Evolutionary conservation across 2,888 invertebrate species (phyloP), one percentile per base, ranked within the genome.

Genomic region (Torymus tubicola): DNA sequence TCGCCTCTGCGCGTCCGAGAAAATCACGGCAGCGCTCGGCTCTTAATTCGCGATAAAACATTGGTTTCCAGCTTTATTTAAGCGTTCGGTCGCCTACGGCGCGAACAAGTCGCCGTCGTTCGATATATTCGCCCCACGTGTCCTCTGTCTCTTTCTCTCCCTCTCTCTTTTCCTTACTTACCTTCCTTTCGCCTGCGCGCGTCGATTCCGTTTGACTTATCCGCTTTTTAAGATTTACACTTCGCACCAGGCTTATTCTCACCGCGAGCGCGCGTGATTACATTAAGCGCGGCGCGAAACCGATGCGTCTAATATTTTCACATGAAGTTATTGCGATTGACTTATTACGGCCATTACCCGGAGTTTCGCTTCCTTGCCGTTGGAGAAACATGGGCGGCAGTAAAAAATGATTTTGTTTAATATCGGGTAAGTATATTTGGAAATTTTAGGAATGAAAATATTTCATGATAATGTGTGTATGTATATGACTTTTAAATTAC

Each of bases 31-130:
- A 42, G 42, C 42, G 42, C 52, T 24, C 52, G 21, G 50, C 70
- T 77, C 57, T 86, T 88, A 87, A 88, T 88, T 87, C 85, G 87
- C 83, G 87, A 87, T 87, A 86, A 86, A 88, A 88, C 85, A 88
- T 87, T 85, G 84, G 85, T 87, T 86, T 70, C 77, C 80, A 76
- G 70, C 83, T 83, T 86, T 86, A 84, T 85, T 84, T 84, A 83
- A 81, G 74, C 70, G 70, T 74, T 72, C 82, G 79, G 70, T 67
- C 73, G 85, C 86, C 86, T 85, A 86, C 83, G 77, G 87, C 84
- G 87, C 86, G 83, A 87, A 87, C 87, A 88, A 83, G 85, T 76
- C 84, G 81, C 81, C 81, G 78, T 83, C 63, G 63, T 16, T 21
- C 58, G 50, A 64, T 73, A 61, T 60, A 21, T 63, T 13, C 61